phyloP scores from a whole-genome alignment of 1,140 invertebrate genomes.

The Agrypnia vestita region DNA sequence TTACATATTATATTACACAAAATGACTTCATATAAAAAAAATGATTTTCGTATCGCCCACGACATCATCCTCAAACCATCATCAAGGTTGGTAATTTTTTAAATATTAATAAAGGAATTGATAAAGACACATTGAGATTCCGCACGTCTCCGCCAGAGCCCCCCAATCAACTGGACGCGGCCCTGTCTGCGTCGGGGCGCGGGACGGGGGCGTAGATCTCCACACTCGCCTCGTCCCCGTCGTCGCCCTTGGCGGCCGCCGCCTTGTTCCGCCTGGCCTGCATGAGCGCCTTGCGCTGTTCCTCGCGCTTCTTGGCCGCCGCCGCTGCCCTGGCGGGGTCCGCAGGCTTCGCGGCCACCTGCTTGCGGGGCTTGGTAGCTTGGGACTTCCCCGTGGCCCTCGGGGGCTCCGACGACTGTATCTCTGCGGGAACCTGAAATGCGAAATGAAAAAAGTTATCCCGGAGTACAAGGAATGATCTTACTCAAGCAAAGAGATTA shows the following conservation, averaged over 20 bases:
- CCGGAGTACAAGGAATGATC: no score
- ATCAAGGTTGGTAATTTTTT: no score
- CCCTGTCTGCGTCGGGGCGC: not conserved
- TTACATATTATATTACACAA: no score
- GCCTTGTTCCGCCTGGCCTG: slow-evolving; percentile 32
- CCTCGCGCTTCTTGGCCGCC: slow-evolving; percentile 47
- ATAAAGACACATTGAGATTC: not conserved
- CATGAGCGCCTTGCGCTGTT: slow-evolving; percentile 47
- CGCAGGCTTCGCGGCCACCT: not conserved
- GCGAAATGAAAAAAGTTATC: no score
- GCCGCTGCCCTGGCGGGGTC: slow-evolving; percentile 27
- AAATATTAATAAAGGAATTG: no score
- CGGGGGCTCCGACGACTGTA: not conserved
- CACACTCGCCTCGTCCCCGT: not conserved
- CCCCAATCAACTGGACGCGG: slow-evolving; percentile 4
- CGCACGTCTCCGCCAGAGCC: not conserved
- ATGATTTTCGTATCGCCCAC: no score
- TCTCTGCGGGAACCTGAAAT: slow-evolving; percentile 45
- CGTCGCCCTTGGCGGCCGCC: not conserved
- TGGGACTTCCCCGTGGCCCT: not conserved
- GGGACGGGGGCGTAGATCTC: slow-evolving; percentile 48
- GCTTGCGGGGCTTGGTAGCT: slow-evolving; percentile 25
- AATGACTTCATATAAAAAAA: no score
- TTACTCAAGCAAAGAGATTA: no score
- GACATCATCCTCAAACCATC: no score